phyloP scores from a whole-genome alignment of 2,797 vertebrate species.

The Varecia variegata region DNA sequence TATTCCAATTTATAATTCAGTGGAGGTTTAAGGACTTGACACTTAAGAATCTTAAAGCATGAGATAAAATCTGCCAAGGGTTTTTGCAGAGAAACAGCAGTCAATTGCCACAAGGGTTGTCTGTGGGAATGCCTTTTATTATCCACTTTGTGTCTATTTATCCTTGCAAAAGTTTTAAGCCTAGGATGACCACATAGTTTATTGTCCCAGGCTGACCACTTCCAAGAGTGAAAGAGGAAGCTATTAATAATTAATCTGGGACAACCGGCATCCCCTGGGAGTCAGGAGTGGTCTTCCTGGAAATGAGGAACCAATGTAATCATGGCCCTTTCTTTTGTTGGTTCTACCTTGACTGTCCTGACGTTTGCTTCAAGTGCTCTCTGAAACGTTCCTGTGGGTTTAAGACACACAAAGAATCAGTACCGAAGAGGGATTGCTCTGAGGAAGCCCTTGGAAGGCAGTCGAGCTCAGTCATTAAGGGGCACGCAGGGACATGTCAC shows the following conservation, averaged over 20 bases:
- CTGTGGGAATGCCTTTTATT: slow-evolving; percentile 44
- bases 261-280: neutral
- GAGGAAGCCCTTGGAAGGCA: neutral
- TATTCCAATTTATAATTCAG: neutral
- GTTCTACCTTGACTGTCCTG: neutral
- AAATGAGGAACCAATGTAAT: neutral
- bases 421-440: rapidly evolving
- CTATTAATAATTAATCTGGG: neutral
- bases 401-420: neutral
- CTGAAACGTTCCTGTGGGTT: neutral
- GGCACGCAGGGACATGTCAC: rapidly evolving
- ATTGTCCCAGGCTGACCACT: neutral
- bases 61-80: neutral
- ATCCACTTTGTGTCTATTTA: neutral
- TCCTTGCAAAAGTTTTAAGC: neutral
- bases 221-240: neutral
- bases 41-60: neutral
- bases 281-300: neutral
- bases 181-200: neutral
- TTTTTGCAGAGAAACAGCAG: neutral
- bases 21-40: neutral
- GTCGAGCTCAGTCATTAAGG: neutral
- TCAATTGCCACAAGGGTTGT: neutral
- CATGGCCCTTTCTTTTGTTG: neutral
- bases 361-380: neutral